Conservation (phyloP, 2,113 vertebrate species). For the Chroicocephalus ridibundus region DNA sequence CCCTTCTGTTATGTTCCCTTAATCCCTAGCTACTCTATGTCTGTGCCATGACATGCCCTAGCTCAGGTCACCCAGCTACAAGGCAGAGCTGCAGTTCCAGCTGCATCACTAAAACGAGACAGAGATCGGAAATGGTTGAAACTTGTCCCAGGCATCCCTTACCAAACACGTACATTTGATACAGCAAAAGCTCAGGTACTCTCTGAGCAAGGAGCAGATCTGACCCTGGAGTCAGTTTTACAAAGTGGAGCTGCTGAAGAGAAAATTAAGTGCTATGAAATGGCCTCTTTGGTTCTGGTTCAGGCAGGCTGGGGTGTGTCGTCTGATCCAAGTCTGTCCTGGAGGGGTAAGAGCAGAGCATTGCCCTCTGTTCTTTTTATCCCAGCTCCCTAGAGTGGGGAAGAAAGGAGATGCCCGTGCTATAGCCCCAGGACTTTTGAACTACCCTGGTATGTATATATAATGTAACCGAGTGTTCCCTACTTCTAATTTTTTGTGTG, state of each 20-base stretch:
- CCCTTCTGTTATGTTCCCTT: background rate
- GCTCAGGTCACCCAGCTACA: background rate
- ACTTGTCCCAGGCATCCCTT: background rate
- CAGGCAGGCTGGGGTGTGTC: background rate
- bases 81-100: background rate
- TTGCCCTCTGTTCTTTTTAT: background rate
- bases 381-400: background rate
- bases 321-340: background rate
- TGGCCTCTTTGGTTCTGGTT: background rate
- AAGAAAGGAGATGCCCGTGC: background rate
- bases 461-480: background rate
- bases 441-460: background rate
- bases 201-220: background rate
- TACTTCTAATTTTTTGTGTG: background rate
- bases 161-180: background rate
- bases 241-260: background rate
- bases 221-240: background rate
- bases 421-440: background rate
- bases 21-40: background rate
- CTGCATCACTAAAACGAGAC: background rate
- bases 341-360: background rate
- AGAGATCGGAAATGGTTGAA: background rate
- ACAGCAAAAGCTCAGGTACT: background rate
- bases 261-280: background rate
- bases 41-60: background rate